A percentile compares a stretch with the other conserved stretches of the same genome.
Evolutionary conservation across 2,113 vertebrate genomes (phyloP).

Genomic region (Cyanoderma ruficeps): DNA sequence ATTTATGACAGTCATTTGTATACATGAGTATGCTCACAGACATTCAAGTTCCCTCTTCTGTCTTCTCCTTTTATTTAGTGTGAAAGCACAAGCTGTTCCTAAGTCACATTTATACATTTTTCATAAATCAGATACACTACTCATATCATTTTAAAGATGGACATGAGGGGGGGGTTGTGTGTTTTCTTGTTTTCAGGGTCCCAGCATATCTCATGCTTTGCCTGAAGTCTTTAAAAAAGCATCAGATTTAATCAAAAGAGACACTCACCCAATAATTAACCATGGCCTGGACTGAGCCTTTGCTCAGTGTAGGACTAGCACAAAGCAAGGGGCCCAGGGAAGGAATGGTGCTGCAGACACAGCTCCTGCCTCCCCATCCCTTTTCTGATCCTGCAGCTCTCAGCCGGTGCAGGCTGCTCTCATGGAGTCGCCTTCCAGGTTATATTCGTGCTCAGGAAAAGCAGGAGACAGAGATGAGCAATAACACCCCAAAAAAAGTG

Average conservation of each 20-base stretch:
- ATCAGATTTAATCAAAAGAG: background rate
- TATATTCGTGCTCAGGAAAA: background rate
- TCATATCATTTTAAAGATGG: background rate
- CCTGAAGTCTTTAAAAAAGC: background rate
- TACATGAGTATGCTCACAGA: conserved; percentile 48
- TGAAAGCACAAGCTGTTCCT: conserved; percentile 68
- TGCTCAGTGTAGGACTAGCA: background rate
- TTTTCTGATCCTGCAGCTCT: background rate
- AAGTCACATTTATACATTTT: conserved; percentile 34
- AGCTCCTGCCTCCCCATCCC: background rate
- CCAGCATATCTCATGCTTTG: background rate
- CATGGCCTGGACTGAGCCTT: background rate
- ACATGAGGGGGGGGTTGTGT: background rate
- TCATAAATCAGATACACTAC: conserved; percentile 41
- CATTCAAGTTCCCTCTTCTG: conserved; percentile 23
- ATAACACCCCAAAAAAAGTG: background rate
- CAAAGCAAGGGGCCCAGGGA: background rate
- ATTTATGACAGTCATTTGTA: conserved; percentile 60
- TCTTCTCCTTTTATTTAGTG: conserved; percentile 64
- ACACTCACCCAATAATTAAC: background rate
- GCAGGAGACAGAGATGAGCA: background rate
- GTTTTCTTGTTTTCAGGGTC: background rate
- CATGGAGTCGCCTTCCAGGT: background rate
- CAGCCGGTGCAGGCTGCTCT: background rate
- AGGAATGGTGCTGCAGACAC: background rate